Evolutionary conservation across 2,888 invertebrate species (phyloP), one percentile per base, ranked within the genome.

Genomic region (Neuroscelio doddi): DNA sequence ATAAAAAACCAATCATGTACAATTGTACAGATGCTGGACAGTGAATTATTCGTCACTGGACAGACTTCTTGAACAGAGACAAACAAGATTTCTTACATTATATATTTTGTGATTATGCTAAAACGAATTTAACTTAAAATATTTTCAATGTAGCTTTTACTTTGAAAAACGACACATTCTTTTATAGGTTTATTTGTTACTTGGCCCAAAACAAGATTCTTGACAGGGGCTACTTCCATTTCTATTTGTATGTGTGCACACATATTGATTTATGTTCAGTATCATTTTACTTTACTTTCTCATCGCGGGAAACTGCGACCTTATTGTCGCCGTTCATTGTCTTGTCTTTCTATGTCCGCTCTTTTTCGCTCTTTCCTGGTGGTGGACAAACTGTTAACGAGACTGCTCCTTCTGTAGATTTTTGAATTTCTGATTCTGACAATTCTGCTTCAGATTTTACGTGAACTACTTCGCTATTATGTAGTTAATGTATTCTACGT

Each of bases 301-400:
- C 64, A 66, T 69, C 69, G 64, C 52, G 47, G 64, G 68, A 52
- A 70, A 69, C 70, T 51, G 65, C 58, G 47, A 70, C 62, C 74
- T 77, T 78, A 79, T 77, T 78, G 79, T 79, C 79, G 72, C 73
- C 75, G 72, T 73, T 76, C 76, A 79, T 79, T 79, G 79, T 78
- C 78, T 79, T 78, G 79, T 79, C 77, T 44, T 71, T 75, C 71
- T 52, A 21, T 49, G 62, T 32, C 47, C n/a, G n/a, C n/a, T n/a
- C n/a, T 62, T 69, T 58, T 47, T 32, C 44, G 47, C 49, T 42
- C 14, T 21, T 39, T 56, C 9, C 55, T 36, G 49, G 56, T 52
- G 44, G 44, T 10, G 51, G 36, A 36, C 53, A 55, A 61, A 49
- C 64, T 61, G 51, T 65, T 38, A 24, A 45, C 36, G 24, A 7